Conservation (phyloP, 2,888 invertebrate species). For the Lutraria lutraria region DNA sequence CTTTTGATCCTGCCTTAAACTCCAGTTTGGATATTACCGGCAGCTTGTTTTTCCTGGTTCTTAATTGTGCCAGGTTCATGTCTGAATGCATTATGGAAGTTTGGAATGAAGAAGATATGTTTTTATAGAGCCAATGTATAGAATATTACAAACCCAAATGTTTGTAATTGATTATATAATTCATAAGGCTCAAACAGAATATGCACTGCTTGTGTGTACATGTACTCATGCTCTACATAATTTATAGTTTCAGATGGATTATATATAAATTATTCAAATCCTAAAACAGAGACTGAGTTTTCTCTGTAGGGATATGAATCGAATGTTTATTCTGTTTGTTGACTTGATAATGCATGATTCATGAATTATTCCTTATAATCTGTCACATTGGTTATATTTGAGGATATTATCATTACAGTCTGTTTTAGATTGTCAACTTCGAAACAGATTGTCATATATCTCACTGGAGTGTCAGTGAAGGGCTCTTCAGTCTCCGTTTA, state of each 20-base stretch:
- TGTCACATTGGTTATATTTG: too few relatives aligned
- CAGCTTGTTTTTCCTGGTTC: too few relatives aligned
- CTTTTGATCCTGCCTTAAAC: too few relatives aligned
- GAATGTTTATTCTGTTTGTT: neutral
- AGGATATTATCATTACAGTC: too few relatives aligned
- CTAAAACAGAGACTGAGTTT: neutral
- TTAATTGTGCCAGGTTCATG: too few relatives aligned
- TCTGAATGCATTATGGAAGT: too few relatives aligned
- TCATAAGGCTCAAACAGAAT: too few relatives aligned
- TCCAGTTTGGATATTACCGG: too few relatives aligned
- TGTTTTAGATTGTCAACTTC: neutral
- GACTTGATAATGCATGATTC: too few relatives aligned
- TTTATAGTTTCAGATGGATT: neutral
- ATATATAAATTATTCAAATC: neutral
- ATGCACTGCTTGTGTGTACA: too few relatives aligned
- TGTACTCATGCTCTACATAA: neutral
- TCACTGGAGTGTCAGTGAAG: neutral
- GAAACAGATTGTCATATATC: neutral
- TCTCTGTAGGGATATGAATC: neutral
- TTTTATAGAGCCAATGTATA: neutral
- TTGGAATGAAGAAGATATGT: neutral
- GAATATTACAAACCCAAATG: neutral
- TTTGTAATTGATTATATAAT: neutral
- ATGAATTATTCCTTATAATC: too few relatives aligned
- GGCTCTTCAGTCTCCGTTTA: neutral